Conservation (phyloP, 2,113 vertebrate species). For the Aegotheles bennettii region DNA sequence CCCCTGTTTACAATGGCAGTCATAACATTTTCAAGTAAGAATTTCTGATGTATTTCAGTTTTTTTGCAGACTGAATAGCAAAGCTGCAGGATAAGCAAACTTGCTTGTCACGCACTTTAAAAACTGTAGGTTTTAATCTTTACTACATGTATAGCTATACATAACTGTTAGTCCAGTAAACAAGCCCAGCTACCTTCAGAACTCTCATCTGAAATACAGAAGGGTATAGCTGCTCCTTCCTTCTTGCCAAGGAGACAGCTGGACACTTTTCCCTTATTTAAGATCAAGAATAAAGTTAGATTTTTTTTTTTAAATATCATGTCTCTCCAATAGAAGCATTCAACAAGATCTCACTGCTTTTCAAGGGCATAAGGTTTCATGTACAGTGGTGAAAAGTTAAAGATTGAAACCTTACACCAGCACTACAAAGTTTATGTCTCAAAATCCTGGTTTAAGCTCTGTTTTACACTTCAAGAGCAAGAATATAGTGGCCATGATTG, state of each 20-base stretch:
- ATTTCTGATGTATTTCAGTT: background rate
- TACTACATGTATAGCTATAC: background rate
- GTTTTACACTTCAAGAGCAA: background rate
- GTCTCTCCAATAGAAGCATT: background rate
- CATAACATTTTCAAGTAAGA: background rate
- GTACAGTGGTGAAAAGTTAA: background rate
- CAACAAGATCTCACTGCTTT: background rate
- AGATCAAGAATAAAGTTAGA: background rate
- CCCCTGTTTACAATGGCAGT: background rate
- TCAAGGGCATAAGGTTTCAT: background rate
- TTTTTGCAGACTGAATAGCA: background rate
- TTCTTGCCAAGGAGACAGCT: background rate
- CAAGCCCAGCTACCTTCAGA: background rate
- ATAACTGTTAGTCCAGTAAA: background rate
- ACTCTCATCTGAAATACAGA: background rate
- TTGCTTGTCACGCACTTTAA: background rate
- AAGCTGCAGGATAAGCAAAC: background rate
- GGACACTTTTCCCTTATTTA: background rate
- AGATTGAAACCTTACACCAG: background rate
- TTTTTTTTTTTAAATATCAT: background rate
- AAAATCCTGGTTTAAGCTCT: background rate
- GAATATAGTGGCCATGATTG: background rate
- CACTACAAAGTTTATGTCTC: background rate
- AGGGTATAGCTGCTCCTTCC: background rate
- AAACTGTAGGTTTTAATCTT: background rate